Evolutionary conservation across 2,888 invertebrate genomes (phyloP).

Genomic region (Drosophila mercatorum): DNA sequence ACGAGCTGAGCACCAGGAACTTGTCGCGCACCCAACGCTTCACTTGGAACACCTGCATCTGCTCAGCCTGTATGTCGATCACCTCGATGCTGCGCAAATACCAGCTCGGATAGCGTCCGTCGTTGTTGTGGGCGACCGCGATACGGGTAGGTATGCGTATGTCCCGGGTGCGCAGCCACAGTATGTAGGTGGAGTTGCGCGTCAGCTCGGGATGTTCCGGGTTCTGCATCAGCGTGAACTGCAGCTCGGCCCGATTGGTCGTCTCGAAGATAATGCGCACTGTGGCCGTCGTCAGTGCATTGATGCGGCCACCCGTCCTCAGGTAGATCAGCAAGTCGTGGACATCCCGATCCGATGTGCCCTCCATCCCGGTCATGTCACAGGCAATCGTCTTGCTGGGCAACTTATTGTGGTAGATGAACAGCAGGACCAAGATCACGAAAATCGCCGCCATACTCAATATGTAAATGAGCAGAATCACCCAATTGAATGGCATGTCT

Average conservation of each 20-base stretch:
- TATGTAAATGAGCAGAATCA: background rate
- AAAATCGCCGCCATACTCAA: accelerated
- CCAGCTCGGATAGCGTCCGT: conserved; percentile 64
- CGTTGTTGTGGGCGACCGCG: conserved; percentile 53
- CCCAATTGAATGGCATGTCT: background rate
- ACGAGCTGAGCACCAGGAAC: conserved; percentile 36
- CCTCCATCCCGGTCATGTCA: conserved; percentile 36
- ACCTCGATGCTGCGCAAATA: conserved; percentile 49
- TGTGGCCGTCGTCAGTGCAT: conserved; percentile 56
- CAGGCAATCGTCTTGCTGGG: conserved; percentile 44
- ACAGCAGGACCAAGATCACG: conserved; percentile 1
- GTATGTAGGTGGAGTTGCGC: conserved; percentile 47
- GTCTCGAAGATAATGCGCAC: conserved; percentile 51
- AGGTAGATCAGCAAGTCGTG: conserved; percentile 60
- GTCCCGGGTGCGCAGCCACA: conserved; percentile 52
- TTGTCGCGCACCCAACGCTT: conserved; percentile 50
- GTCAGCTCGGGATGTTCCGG: conserved; percentile 43
- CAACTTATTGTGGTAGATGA: conserved; percentile 8
- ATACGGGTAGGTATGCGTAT: conserved; percentile 60
- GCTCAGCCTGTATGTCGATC: conserved; percentile 47
- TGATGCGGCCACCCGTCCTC: conserved; percentile 55
- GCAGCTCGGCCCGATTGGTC: conserved; percentile 7
- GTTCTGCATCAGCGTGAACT: conserved; percentile 50
- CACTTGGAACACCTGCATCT: conserved; percentile 50
- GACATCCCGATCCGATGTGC: background rate